These are phyloP conservation scores for Eucriotettix oculatus DNA, from an alignment of 2,888 invertebrate species.

Conservation along the genomic window DNA sequence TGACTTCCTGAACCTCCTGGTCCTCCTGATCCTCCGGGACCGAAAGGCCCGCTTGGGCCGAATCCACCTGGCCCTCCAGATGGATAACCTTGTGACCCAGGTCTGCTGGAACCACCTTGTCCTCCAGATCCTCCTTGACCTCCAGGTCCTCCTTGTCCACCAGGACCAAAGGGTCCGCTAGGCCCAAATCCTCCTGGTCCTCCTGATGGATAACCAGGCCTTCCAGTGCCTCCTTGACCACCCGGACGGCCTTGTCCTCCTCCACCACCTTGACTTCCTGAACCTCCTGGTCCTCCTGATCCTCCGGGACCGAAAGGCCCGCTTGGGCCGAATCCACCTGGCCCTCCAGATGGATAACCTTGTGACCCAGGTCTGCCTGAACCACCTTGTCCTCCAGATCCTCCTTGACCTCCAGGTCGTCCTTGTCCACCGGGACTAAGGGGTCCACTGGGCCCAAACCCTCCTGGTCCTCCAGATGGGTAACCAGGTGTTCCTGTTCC, in stretches of 20 bases:
- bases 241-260: constrained; percentile 6
- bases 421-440: constrained; percentile 10
- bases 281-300: constrained; percentile 13
- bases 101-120: constrained; percentile 15
- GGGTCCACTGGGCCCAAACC: constrained; percentile 1
- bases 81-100: constrained; percentile 7
- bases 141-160: not conserved
- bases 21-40: constrained; percentile 13
- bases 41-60: not conserved
- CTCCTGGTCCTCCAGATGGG: constrained; percentile 6
- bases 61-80: constrained; percentile 4
- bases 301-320: not conserved
- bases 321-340: constrained; percentile 1
- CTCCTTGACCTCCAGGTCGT: not conserved
- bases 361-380: constrained; percentile 9
- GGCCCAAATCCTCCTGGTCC: constrained; percentile 7
- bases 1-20: constrained; percentile 14
- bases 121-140: constrained; percentile 2
- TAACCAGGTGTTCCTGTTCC: constrained; percentile 9
- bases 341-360: constrained; percentile 5
- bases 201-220: constrained; percentile 9
- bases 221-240: constrained; percentile 12
- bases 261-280: constrained; percentile 16
- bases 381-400: constrained; percentile 15
- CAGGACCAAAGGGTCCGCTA: not conserved